A percentile compares a stretch with the other conserved stretches of the same genome.
Conservation (phyloP, 1,140 invertebrate genomes). For the Drosophila pruinosa region DNA sequence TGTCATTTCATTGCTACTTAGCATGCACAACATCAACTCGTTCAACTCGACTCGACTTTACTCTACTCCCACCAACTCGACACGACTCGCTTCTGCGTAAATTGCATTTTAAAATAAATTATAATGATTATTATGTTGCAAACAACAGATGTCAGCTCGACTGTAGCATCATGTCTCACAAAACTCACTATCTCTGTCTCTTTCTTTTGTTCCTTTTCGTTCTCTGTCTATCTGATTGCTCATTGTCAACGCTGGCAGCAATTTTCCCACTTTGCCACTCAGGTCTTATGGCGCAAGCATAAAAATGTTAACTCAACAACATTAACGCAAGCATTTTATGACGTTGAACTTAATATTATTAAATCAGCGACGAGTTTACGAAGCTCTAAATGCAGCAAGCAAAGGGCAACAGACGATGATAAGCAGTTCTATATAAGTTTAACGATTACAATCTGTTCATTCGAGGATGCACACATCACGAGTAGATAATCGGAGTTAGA, state of each 20-base stretch:
- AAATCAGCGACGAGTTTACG: constrained; percentile 72
- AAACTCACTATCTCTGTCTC: neutral
- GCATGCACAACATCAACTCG: constrained; percentile 57
- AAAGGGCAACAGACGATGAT: neutral
- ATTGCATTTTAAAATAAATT: constrained; percentile 81
- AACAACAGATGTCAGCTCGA: constrained; percentile 73
- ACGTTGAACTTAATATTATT: constrained; percentile 76
- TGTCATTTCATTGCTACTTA: constrained; percentile 47
- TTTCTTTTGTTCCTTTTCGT: neutral
- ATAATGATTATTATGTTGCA: constrained; percentile 79
- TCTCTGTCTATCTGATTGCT: neutral
- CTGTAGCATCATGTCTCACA: constrained; percentile 28
- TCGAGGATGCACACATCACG: too few relatives aligned
- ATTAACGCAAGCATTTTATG: constrained; percentile 77
- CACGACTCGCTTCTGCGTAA: constrained; percentile 53
- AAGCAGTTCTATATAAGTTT: neutral
- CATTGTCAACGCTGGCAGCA: constrained; percentile 43
- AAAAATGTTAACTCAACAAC: constrained; percentile 76
- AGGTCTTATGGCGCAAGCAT: constrained; percentile 70
- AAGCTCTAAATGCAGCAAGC: constrained; percentile 45
- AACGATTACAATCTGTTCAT: neutral
- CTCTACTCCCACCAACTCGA: constrained; percentile 30
- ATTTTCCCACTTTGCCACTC: constrained; percentile 65
- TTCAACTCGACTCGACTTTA: constrained; percentile 46
- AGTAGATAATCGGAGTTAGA: neutral